Conservation (phyloP, 2,888 invertebrate genomes). For the Meganola albula region DNA sequence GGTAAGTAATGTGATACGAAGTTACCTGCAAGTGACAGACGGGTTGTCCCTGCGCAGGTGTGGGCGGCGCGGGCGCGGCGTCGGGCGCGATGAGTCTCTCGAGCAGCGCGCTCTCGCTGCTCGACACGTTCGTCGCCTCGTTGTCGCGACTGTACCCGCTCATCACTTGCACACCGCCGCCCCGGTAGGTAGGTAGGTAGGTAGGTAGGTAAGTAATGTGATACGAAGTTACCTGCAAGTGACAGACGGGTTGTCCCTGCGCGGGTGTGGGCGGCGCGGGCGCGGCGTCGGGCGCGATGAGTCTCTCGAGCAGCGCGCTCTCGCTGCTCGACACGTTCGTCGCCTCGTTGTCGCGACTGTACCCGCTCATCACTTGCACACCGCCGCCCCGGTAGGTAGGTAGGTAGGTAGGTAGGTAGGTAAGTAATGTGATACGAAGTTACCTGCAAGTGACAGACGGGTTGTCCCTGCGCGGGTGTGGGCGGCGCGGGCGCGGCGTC, state of each 20-base stretch:
- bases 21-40: conserved; percentile 1
- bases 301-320: conserved; percentile 41
- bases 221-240: background rate
- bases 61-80: background rate
- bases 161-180: too few relatives aligned
- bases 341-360: background rate
- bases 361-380: too few relatives aligned
- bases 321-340: conserved; percentile 1
- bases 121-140: conserved; percentile 1
- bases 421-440: too few relatives aligned
- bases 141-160: too few relatives aligned
- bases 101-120: background rate
- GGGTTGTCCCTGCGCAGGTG: background rate
- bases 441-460: conserved; percentile 41
- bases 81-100: background rate
- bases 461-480: conserved; percentile 13
- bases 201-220: too few relatives aligned
- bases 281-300: background rate
- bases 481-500: conserved; percentile 9
- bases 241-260: background rate
- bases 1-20: too few relatives aligned
- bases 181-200: too few relatives aligned
- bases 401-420: too few relatives aligned
- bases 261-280: background rate
- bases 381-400: too few relatives aligned